Conservation (phyloP, 2,113 vertebrate genomes). For the Pseudonaja textilis region DNA sequence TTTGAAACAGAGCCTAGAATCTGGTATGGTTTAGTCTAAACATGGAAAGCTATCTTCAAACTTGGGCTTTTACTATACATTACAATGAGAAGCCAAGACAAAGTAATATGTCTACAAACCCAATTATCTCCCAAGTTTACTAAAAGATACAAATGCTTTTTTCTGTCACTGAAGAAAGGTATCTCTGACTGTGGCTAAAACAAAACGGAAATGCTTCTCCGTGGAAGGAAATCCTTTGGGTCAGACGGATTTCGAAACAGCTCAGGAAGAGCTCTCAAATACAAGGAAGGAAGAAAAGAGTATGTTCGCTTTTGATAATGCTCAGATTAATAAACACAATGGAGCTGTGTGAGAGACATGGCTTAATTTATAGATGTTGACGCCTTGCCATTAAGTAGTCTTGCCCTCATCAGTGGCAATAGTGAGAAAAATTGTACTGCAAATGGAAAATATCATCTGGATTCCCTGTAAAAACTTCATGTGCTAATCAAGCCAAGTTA, state of each 20-base stretch:
- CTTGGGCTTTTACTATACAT: neutral
- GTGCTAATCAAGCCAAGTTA: neutral
- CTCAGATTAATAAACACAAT: neutral
- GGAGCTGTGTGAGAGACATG: neutral
- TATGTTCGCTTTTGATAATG: neutral
- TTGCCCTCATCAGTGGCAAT: neutral
- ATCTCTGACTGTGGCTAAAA: neutral
- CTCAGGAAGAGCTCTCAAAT: slow-evolving; percentile 14
- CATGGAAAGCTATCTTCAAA: neutral
- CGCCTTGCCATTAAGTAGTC: neutral
- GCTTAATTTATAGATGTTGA: neutral
- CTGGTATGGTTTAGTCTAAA: neutral
- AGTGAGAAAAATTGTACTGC: neutral
- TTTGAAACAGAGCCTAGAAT: neutral
- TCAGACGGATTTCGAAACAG: neutral
- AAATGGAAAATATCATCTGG: neutral
- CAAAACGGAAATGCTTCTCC: neutral
- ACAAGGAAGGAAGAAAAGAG: slow-evolving; percentile 6
- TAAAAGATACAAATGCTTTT: neutral
- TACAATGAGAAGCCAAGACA: neutral
- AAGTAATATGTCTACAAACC: neutral
- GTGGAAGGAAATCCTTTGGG: neutral
- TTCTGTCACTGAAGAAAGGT: neutral
- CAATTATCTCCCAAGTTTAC: neutral
- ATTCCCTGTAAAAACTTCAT: neutral